Conservation (phyloP, 35 echinoderm and acorn worm genomes). For the Ophioderma brevispina region DNA sequence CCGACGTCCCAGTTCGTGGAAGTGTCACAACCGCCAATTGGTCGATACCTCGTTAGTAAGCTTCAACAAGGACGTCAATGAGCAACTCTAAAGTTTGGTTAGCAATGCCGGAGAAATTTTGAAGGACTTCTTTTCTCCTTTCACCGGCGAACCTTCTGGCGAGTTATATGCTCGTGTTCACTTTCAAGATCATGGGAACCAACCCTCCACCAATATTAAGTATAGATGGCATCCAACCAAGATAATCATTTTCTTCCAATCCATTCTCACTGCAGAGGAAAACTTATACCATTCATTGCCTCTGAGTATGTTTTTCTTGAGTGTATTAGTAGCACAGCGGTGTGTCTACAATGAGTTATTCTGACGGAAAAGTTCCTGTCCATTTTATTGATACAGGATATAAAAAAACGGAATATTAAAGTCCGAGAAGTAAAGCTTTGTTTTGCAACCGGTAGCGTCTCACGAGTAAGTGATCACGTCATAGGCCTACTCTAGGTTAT, state of each 20-base stretch:
- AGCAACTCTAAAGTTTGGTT: conserved; percentile 15
- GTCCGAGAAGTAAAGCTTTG: too few relatives aligned
- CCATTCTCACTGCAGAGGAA: too few relatives aligned
- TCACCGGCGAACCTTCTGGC: not conserved
- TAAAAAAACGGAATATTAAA: too few relatives aligned
- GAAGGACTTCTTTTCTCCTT: conserved; percentile 30
- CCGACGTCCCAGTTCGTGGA: conserved; percentile 83
- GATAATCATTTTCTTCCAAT: conserved; percentile 65
- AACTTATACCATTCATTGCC: too few relatives aligned
- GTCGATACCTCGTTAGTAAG: conserved; percentile 5
- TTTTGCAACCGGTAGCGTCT: too few relatives aligned
- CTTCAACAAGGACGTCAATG: not conserved
- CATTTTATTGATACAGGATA: too few relatives aligned
- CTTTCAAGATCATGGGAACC: conserved; percentile 61
- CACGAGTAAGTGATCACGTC: too few relatives aligned
- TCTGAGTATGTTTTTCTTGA: too few relatives aligned
- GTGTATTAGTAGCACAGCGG: too few relatives aligned
- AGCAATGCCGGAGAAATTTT: conserved; percentile 19
- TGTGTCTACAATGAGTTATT: too few relatives aligned
- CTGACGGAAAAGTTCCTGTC: too few relatives aligned
- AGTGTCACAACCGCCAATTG: conserved; percentile 10
- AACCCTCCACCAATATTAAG: conserved; percentile 73
- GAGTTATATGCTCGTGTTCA: conserved; percentile 1
- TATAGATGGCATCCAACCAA: conserved; percentile 69
- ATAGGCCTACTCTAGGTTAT: too few relatives aligned